Base-by-base conservation (phyloP, 2,113 vertebrate species). In the Oreochromis spilurus region DNA sequence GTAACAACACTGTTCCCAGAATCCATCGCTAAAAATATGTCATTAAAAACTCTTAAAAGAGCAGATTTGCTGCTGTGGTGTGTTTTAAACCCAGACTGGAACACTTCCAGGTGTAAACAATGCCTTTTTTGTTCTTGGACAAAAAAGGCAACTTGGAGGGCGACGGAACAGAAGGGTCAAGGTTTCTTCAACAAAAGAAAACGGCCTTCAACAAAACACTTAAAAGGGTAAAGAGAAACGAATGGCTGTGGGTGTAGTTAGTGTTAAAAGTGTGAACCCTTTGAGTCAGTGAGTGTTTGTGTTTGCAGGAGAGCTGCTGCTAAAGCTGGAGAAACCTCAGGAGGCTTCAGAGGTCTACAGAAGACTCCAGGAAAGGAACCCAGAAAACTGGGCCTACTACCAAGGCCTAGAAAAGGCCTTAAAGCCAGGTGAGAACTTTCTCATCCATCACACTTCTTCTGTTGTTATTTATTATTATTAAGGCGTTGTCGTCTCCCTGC, bases 331-430 rank as follows among this genome's bases (percentile, higher is more conserved):
- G 85, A 97, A 97, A 85, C 95, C 97, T 77, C 97, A 97, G 43
- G 99, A 99, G 84, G 98, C 99, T n/a, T 96, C 97, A 86, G 97
- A 98, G 82, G 97, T 99, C 29, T 99, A 98, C 93, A 96, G 93
- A 87, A 96, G 95, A 67, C 96, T 99, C 84, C 98, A 98, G 91
- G 97, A 99, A 93, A 97, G 99, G 91, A 99, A 99, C 94, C 98
- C 98, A 34, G 99, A 99, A 95, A 99, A 99, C 93, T 99, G 99
- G 98, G 97, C 97, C 34, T 99, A 99, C 87, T 99, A 99, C 92
- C 97, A 96, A 79, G 98, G 98, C 80, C 96, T 99, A 85, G 99
- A 99, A 95, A 98, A 97, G n/a, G 97, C 98, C 91, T 95, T 98
- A 55, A 98, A 97, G 91, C 97, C 98, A 87, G 96, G 98, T 99